phyloP scores from a whole-genome alignment of 1,140 invertebrate genomes.

The Trachymyrmex septentrionalis region DNA sequence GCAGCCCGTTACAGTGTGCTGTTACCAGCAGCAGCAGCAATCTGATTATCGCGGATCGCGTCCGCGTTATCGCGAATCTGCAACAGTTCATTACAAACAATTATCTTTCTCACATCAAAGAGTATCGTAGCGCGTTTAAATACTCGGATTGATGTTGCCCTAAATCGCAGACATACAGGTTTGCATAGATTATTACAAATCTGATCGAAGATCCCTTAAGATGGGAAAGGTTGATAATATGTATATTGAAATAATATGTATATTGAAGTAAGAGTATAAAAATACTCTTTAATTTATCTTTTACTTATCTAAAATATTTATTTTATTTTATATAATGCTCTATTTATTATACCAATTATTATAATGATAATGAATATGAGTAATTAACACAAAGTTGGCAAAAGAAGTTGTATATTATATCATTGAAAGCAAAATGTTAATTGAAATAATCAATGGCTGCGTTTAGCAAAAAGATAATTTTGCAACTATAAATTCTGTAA shows the following conservation, averaged over 20 bases:
- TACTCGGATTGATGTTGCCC: not conserved
- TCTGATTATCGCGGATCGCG: conserved; percentile 70
- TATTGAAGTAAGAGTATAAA: not conserved
- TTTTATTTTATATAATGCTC: not conserved
- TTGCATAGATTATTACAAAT: not conserved
- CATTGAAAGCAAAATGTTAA: not conserved
- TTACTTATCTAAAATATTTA: not conserved
- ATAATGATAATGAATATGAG: not conserved
- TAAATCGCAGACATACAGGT: not conserved
- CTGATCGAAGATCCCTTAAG: not conserved
- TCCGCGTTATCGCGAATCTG: conserved; percentile 74
- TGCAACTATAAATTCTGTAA: no score
- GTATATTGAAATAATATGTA: not conserved
- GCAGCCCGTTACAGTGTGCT: conserved; percentile 74
- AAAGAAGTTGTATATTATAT: not conserved
- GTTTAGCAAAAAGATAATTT: no score
- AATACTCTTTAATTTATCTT: not conserved
- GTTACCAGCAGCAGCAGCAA: conserved; percentile 62
- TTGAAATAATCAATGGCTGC: not conserved
- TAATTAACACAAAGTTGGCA: not conserved
- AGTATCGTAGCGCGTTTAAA: not conserved
- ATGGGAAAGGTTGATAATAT: not conserved
- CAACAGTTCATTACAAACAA: conserved; percentile 60
- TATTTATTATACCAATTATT: not conserved
- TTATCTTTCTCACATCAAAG: conserved; percentile 34